Evolutionary conservation across 2,113 vertebrate genomes (phyloP).

Genomic region (Cariama cristata): DNA sequence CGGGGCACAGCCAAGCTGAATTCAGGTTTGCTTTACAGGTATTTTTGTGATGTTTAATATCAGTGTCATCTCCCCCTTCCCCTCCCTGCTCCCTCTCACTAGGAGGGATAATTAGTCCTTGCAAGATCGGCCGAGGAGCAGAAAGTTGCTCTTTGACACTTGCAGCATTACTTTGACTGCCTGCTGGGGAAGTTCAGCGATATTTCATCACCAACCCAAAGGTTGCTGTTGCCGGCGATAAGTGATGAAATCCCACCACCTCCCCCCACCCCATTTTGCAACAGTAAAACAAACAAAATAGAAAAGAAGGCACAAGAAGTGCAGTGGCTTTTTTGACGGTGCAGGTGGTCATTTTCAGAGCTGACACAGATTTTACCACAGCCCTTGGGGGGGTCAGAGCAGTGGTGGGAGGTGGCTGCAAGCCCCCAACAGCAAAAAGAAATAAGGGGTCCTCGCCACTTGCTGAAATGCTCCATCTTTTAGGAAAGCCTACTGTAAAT

Average conservation of each 20-base stretch:
- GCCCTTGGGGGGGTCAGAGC: not conserved
- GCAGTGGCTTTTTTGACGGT: rapidly evolving
- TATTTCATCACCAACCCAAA: not conserved
- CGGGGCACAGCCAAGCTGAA: not conserved
- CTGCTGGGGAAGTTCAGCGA: not conserved
- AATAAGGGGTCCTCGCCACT: rapidly evolving
- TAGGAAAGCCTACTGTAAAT: not conserved
- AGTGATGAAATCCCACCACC: not conserved
- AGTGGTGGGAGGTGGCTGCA: not conserved
- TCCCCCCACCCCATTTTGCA: not conserved
- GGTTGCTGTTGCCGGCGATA: not conserved
- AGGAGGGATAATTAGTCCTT: not conserved
- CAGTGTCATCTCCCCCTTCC: not conserved
- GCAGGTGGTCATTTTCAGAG: not conserved
- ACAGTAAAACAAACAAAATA: not conserved
- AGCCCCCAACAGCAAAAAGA: not conserved
- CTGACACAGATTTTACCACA: not conserved
- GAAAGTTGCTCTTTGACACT: not conserved
- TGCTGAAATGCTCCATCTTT: not conserved
- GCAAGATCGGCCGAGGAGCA: not conserved
- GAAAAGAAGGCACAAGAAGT: not conserved
- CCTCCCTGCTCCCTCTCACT: not conserved
- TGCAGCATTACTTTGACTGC: not conserved
- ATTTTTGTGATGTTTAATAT: not conserved
- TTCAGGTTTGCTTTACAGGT: not conserved